These are phyloP conservation scores for Axinella damicornis DNA, from an alignment of 37 sponge, comb jelly and placozoan genomes.

Conservation along the genomic window DNA sequence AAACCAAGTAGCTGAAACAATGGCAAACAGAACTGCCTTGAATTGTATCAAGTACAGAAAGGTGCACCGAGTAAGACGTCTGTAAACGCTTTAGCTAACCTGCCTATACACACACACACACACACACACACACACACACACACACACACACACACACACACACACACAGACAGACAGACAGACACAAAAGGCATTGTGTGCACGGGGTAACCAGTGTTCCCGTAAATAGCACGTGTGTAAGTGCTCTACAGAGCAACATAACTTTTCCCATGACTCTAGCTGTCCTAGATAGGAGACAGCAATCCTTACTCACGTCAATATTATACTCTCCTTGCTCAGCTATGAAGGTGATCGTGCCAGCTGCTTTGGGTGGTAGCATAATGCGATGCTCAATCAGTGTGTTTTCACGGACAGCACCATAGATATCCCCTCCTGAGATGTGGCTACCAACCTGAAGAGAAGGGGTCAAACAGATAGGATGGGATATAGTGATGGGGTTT, in stretches of 20 bases:
- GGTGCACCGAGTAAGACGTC: too few relatives aligned
- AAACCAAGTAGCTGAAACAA: too few relatives aligned
- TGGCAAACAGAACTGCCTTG: too few relatives aligned
- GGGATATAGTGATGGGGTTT: not conserved
- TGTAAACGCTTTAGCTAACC: too few relatives aligned
- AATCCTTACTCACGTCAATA: slow-evolving; percentile 53
- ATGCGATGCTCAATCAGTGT: slow-evolving; percentile 87
- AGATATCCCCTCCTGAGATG: slow-evolving; percentile 95
- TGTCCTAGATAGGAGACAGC: too few relatives aligned
- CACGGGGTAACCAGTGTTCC: too few relatives aligned
- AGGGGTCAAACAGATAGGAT: not conserved
- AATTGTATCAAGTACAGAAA: too few relatives aligned
- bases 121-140: slow-evolving; percentile 5
- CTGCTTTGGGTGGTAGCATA: slow-evolving; percentile 90
- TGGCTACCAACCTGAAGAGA: slow-evolving; percentile 84
- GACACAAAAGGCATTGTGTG: too few relatives aligned
- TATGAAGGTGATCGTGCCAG: slow-evolving; percentile 90
- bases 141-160: slow-evolving; percentile 14
- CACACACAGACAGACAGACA: not conserved
- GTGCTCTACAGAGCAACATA: too few relatives aligned
- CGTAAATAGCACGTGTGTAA: too few relatives aligned
- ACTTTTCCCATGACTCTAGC: too few relatives aligned
- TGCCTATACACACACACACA: not conserved
- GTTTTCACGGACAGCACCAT: slow-evolving; percentile 92
- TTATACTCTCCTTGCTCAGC: slow-evolving; percentile 91